Percentiles rank a stretch among this genome's conserved stretches.
phyloP scores from a whole-genome alignment of 2,888 invertebrate species.

The Azorinus chamasolen region DNA sequence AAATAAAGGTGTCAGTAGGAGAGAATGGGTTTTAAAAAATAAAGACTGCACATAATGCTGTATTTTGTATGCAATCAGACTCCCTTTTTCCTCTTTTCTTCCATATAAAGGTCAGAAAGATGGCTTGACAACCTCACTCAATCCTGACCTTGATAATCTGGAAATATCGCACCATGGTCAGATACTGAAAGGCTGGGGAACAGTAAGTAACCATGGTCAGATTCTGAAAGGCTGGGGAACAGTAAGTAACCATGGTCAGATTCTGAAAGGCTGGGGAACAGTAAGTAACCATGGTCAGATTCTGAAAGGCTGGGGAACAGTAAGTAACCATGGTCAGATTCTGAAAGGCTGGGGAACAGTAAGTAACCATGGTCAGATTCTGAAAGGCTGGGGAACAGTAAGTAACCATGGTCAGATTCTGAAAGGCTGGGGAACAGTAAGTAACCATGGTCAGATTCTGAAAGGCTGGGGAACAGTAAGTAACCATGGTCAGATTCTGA shows the following conservation, averaged over 20 bases:
- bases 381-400: too few relatives aligned
- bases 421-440: too few relatives aligned
- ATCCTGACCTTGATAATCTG: conserved; percentile 57
- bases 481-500: conserved; percentile 60
- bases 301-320: conserved; percentile 59
- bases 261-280: conserved; percentile 59
- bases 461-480: too few relatives aligned
- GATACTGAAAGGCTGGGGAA: conserved; percentile 59
- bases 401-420: not conserved
- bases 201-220: conserved; percentile 59
- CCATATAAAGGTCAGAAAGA: conserved; percentile 70
- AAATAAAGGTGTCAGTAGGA: too few relatives aligned
- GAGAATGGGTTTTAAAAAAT: too few relatives aligned
- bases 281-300: conserved; percentile 62
- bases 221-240: conserved; percentile 61
- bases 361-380: not conserved
- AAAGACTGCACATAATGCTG: too few relatives aligned
- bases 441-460: not conserved
- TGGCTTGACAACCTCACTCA: conserved; percentile 57
- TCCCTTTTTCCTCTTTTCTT: too few relatives aligned
- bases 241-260: conserved; percentile 60
- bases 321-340: conserved; percentile 17
- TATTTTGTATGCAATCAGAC: too few relatives aligned
- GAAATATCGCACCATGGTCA: conserved; percentile 47
- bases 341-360: too few relatives aligned